A percentile compares a stretch with the other conserved stretches of the same genome.
Evolutionary conservation across 2,888 invertebrate genomes (phyloP).

Genomic region (Gastracanthus pulcherrimus): DNA sequence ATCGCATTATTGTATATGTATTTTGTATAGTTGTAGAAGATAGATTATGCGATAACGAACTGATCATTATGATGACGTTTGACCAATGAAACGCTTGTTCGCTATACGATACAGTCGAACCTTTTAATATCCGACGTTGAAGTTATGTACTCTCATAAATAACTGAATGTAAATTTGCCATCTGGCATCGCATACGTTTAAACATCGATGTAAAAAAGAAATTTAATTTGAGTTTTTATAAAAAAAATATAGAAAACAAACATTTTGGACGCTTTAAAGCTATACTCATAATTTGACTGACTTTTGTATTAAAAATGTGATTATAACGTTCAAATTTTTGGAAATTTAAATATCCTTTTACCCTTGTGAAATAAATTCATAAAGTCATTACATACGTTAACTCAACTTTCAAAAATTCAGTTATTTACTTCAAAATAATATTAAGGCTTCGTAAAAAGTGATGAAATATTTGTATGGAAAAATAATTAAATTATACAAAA

Average conservation of each 20-base stretch:
- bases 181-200: too few species aligned
- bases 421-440: background rate
- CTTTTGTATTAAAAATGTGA: background rate
- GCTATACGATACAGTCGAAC: slow-evolving; percentile 21
- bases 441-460: background rate
- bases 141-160: too few species aligned
- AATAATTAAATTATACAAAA: background rate
- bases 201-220: too few species aligned
- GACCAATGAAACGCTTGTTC: slow-evolving; percentile 8
- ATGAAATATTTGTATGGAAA: background rate
- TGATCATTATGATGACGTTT: slow-evolving; percentile 14
- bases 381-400: background rate
- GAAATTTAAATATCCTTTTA: background rate
- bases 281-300: background rate
- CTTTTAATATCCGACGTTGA: background rate
- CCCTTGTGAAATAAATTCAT: background rate
- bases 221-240: too few species aligned
- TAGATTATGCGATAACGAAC: slow-evolving; percentile 10
- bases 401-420: background rate
- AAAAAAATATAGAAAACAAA: background rate
- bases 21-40: slow-evolving; percentile 34
- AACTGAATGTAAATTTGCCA: too few species aligned
- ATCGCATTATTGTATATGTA: slow-evolving; percentile 31
- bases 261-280: background rate
- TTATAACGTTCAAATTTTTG: background rate